A percentile compares a stretch with the other conserved stretches of the same genome.
Evolutionary conservation across 2,113 vertebrate species (phyloP).

Genomic region (Pimephales promelas): DNA sequence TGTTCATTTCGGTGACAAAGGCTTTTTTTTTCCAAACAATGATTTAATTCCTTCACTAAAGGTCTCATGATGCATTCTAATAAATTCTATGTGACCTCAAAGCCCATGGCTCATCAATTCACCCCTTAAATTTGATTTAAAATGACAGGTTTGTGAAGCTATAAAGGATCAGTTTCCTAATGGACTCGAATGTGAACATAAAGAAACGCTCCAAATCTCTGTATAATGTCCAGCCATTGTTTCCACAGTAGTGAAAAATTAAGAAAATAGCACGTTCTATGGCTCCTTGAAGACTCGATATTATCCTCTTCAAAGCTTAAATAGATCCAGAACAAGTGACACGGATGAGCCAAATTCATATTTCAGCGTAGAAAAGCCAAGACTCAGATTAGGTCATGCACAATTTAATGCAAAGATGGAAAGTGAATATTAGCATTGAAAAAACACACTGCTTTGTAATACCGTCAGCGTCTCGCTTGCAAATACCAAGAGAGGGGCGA

Average conservation of each 20-base stretch:
- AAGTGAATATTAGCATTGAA: conserved; percentile 59
- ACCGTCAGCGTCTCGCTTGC: conserved; percentile 45
- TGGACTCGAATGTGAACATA: conserved; percentile 54
- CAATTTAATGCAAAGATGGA: conserved; percentile 62
- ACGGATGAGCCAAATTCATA: conserved; percentile 51
- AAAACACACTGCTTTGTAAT: conserved; percentile 58
- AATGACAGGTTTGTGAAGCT: conserved; percentile 64
- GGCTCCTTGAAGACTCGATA: conserved; percentile 24
- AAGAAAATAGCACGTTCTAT: conserved; percentile 41
- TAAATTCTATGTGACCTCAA: conserved; percentile 36
- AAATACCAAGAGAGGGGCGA: conserved; percentile 51
- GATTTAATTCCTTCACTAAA: conserved; percentile 4
- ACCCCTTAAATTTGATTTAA: conserved; percentile 63
- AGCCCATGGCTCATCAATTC: conserved; percentile 66
- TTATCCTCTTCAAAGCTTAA: conserved; percentile 55
- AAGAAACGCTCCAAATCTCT: conserved; percentile 27
- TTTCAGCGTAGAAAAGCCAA: conserved; percentile 55
- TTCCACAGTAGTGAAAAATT: conserved; percentile 47
- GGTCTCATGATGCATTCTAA: background rate
- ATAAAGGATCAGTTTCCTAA: conserved; percentile 61
- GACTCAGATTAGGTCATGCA: conserved; percentile 62
- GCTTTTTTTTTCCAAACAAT: background rate
- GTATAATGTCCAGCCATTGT: conserved; percentile 27
- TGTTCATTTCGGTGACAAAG: conserved; percentile 4
- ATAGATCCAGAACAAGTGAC: conserved; percentile 50